phyloP scores from a whole-genome alignment of 2,113 vertebrate species.

The Eira barbara region DNA sequence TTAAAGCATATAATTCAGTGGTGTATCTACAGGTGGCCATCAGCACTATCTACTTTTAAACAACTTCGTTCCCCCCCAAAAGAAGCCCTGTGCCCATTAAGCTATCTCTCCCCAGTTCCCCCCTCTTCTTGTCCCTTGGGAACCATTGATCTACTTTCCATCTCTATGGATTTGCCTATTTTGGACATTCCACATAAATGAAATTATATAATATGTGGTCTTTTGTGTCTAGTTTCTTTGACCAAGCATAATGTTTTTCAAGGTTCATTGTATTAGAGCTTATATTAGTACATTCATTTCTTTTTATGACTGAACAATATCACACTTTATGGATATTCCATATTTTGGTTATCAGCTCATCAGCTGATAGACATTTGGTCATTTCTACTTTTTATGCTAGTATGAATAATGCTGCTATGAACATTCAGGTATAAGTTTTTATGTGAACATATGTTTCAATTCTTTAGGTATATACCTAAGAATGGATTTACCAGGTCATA shows the following conservation, averaged over 20 bases:
- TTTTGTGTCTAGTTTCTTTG: not conserved
- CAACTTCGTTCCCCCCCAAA: not conserved
- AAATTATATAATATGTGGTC: not conserved
- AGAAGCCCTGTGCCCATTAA: not conserved
- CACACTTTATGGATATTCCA: not conserved
- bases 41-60: slow-evolving; percentile 2
- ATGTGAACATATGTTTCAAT: not conserved
- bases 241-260: not conserved
- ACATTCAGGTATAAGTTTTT: not conserved
- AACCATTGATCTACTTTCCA: not conserved
- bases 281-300: not conserved
- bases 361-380: not conserved
- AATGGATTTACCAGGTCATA: not conserved
- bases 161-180: not conserved
- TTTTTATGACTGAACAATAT: slow-evolving; percentile 3
- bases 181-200: not conserved
- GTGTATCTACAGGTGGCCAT: not conserved
- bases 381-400: not conserved
- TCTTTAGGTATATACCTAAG: not conserved
- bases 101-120: not conserved
- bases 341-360: not conserved
- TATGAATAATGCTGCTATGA: slow-evolving; percentile 23
- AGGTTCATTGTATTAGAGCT: not conserved
- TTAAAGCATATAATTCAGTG: not conserved
- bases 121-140: not conserved